phyloP scores from a whole-genome alignment of 2,888 invertebrate species.

The Conistra vaccinii region DNA sequence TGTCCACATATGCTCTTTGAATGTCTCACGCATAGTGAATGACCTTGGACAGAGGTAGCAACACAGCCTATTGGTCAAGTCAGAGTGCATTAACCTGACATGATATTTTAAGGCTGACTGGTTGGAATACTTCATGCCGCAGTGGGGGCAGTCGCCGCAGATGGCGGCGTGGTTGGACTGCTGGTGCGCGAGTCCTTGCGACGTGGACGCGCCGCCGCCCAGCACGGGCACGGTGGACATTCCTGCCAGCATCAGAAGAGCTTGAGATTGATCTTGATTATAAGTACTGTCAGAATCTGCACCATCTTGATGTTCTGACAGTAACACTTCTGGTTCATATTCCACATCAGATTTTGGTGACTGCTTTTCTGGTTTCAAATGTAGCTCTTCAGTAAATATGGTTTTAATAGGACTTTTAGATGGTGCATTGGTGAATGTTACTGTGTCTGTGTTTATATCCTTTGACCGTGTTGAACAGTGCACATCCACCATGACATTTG shows the following conservation, averaged over 20 bases:
- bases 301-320: slow-evolving; percentile 87
- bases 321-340: slow-evolving; percentile 87
- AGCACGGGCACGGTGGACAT: slow-evolving; percentile 82
- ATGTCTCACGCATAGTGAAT: slow-evolving; percentile 93
- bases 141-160: slow-evolving; percentile 93
- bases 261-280: slow-evolving; percentile 84
- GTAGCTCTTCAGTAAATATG: slow-evolving; percentile 76
- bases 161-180: slow-evolving; percentile 89
- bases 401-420: slow-evolving; percentile 83
- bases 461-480: slow-evolving; percentile 78
- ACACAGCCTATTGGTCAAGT: slow-evolving; percentile 92
- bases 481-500: slow-evolving; percentile 76
- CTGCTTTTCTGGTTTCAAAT: slow-evolving; percentile 85
- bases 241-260: slow-evolving; percentile 82
- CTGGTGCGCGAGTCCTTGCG: slow-evolving; percentile 82
- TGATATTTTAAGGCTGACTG: slow-evolving; percentile 93
- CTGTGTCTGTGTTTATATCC: slow-evolving; percentile 79
- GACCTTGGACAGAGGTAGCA: slow-evolving; percentile 93
- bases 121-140: slow-evolving; percentile 93
- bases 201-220: slow-evolving; percentile 83
- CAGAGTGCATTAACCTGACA: slow-evolving; percentile 93
- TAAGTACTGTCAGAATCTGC: slow-evolving; percentile 81
- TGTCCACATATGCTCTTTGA: slow-evolving; percentile 93
- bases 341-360: slow-evolving; percentile 87
- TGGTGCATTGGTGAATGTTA: slow-evolving; percentile 74